These are phyloP conservation scores for Sprattus sprattus DNA, from an alignment of 2,113 vertebrate species.

Conservation along the genomic window DNA sequence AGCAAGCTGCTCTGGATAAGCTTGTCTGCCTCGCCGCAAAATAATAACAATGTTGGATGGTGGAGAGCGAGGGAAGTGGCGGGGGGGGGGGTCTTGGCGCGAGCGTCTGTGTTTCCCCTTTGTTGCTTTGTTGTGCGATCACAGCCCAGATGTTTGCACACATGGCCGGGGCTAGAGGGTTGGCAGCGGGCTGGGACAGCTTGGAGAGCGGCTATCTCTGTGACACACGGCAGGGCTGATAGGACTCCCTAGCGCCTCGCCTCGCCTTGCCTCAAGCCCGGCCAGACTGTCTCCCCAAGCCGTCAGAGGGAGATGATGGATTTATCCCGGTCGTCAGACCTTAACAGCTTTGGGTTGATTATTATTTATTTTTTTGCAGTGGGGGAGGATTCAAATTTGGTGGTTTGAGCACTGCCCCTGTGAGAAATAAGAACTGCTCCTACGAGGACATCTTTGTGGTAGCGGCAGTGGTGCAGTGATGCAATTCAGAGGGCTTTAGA, in stretches of 20 bases:
- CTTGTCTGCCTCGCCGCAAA: not conserved
- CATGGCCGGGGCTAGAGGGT: conserved; percentile 24
- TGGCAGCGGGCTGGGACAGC: conserved; percentile 21
- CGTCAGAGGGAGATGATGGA: not conserved
- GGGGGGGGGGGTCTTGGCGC: conserved; percentile 33
- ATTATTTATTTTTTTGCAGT: not conserved
- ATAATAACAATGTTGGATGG: not conserved
- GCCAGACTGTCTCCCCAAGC: not conserved
- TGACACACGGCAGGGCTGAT: conserved; percentile 29
- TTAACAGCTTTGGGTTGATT: not conserved
- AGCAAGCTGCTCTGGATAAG: conserved; percentile 7
- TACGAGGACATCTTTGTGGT: not conserved
- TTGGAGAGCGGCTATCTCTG: conserved; percentile 27
- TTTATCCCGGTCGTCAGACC: not conserved
- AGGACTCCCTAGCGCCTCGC: conserved; percentile 6
- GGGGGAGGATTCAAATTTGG: not conserved
- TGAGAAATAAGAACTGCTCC: not conserved
- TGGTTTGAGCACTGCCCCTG: not conserved
- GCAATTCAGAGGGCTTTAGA: not conserved
- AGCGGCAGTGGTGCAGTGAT: not conserved
- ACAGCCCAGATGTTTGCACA: conserved; percentile 45
- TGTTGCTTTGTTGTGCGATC: conserved; percentile 23
- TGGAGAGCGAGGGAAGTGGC: conserved; percentile 20
- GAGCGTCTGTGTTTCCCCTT: conserved; percentile 28
- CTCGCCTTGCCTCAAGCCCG: not conserved